Percentiles rank a stretch among this genome's conserved stretches.
phyloP scores from a whole-genome alignment of 35 echinoderm and acorn worm genomes.

The Patiria miniata region DNA sequence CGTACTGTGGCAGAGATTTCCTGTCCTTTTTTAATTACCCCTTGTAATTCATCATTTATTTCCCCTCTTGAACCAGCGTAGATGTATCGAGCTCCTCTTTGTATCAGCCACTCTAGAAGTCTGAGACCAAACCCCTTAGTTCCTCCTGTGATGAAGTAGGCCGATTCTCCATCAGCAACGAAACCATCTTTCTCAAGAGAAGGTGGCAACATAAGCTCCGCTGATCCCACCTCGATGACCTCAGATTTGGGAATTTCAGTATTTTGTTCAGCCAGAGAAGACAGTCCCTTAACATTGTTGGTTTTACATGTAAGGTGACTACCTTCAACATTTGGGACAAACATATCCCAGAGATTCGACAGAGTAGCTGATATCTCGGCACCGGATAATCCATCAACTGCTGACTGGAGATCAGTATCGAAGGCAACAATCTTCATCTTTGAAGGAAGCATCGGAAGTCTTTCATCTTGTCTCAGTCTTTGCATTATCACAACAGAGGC shows the following conservation, averaged over 20 bases:
- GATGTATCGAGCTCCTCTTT: conserved; percentile 38
- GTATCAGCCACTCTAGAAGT: conserved; percentile 58
- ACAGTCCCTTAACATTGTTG: background rate
- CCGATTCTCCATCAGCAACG: background rate
- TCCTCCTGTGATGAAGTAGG: conserved; percentile 78
- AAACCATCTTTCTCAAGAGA: conserved; percentile 26
- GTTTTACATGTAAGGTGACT: background rate
- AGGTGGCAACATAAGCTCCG: background rate
- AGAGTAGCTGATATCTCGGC: background rate
- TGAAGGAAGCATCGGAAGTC: background rate
- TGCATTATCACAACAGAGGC: conserved; percentile 1
- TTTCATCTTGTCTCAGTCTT: background rate
- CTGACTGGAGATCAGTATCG: background rate
- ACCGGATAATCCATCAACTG: background rate
- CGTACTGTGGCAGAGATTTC: background rate
- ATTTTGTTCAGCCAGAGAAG: background rate
- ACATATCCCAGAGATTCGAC: conserved; percentile 21
- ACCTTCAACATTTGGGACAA: background rate
- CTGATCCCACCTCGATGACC: background rate
- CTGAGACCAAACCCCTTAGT: conserved; percentile 66
- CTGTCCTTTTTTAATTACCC: background rate
- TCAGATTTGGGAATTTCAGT: background rate
- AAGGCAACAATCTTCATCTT: conserved; percentile 23
- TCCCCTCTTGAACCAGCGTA: conserved; percentile 42
- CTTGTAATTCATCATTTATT: background rate